phyloP scores from a whole-genome alignment of 92 coral and sea anemone species.

The Chrysogorgia sp. region DNA sequence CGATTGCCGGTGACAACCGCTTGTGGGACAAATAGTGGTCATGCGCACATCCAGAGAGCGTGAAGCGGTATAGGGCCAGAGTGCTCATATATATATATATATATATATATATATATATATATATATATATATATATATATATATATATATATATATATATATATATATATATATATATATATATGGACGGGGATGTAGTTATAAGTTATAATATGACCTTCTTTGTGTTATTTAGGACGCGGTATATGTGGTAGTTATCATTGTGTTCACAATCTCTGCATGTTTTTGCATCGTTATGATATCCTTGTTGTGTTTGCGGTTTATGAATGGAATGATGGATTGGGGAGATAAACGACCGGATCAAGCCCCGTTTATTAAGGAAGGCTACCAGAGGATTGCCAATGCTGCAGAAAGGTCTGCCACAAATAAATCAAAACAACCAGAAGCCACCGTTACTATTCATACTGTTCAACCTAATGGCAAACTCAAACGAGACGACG shows the following conservation, averaged over 20 bases:
- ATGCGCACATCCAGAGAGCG: too few species aligned
- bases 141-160: neutral
- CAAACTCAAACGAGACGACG: slow-evolving; percentile 33
- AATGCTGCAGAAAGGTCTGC: neutral
- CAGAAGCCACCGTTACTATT: slow-evolving; percentile 31
- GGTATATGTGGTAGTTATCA: neutral
- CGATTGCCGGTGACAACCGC: too few species aligned
- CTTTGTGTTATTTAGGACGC: neutral
- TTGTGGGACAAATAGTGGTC: too few species aligned
- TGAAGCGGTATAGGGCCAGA: too few species aligned
- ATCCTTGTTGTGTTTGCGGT: slow-evolving; percentile 37
- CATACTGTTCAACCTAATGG: slow-evolving; percentile 37
- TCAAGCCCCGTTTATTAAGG: neutral
- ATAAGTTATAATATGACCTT: neutral
- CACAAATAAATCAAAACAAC: slow-evolving; percentile 1
- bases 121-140: too few species aligned
- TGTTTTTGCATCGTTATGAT: slow-evolving; percentile 7
- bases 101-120: too few species aligned
- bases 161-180: neutral
- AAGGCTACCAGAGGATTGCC: slow-evolving; percentile 25
- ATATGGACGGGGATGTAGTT: neutral
- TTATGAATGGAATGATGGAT: slow-evolving; percentile 36
- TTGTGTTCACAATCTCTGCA: neutral
- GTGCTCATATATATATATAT: too few species aligned
- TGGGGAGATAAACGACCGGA: slow-evolving; percentile 36